phyloP scores from a whole-genome alignment of 2,113 vertebrate genomes.

The Cheirogaleus medius region DNA sequence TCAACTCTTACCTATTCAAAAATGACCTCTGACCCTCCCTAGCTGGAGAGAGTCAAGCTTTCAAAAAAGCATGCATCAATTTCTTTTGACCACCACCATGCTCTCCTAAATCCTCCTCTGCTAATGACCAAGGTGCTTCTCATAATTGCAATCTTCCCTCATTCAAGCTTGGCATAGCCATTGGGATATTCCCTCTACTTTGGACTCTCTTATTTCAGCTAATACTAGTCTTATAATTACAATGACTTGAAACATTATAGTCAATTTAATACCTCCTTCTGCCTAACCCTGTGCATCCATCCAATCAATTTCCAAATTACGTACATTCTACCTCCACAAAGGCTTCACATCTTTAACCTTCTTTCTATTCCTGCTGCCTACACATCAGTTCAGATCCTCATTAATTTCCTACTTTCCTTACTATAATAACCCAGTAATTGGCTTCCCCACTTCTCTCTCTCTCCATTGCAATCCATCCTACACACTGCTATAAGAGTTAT shows the following conservation, averaged over 20 bases:
- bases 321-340: neutral
- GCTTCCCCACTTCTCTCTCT: neutral
- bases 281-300: neutral
- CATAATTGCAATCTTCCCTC: neutral
- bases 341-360: neutral
- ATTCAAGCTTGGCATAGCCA: neutral
- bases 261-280: neutral
- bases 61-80: neutral
- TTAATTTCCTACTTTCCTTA: neutral
- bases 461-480: neutral
- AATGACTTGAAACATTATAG: neutral
- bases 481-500: neutral
- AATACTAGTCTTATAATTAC: neutral
- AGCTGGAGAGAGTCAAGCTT: neutral
- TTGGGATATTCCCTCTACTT: neutral
- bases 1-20: neutral
- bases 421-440: slow-evolving; percentile 55
- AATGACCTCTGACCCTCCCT: neutral
- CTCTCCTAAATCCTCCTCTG: neutral
- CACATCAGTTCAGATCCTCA: neutral
- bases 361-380: neutral
- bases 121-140: neutral
- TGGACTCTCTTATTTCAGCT: neutral
- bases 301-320: neutral
- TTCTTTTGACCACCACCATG: neutral